Percentiles rank a stretch among this genome's conserved stretches.
Evolutionary conservation across 2,113 vertebrate species (phyloP).

Genomic region (Excalfactoria chinensis): DNA sequence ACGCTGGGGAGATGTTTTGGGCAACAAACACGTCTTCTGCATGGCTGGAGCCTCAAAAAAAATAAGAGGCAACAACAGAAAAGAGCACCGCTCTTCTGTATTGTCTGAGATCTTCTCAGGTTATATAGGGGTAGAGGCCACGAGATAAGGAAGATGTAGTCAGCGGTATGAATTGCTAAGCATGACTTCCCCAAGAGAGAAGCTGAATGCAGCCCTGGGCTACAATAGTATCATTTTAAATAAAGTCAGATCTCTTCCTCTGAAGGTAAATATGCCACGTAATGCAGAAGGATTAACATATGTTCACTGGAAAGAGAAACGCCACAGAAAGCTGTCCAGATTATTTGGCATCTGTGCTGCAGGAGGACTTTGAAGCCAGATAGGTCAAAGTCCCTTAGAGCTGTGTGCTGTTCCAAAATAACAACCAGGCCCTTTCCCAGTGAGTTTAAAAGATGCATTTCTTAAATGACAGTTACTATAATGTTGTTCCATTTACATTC

Average conservation of each 20-base stretch:
- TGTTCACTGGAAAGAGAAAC: background rate
- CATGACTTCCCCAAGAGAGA: background rate
- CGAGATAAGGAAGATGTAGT: background rate
- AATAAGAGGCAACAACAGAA: background rate
- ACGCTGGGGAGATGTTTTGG: fast-evolving
- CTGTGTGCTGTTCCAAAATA: background rate
- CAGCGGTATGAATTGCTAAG: background rate
- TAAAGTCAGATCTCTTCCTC: background rate
- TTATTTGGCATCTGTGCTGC: background rate
- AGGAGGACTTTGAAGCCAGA: background rate
- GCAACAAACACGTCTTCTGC: background rate
- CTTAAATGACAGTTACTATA: background rate
- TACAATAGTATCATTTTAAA: background rate
- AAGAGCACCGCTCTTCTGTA: background rate
- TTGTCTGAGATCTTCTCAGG: background rate
- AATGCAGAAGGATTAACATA: background rate
- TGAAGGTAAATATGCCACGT: background rate
- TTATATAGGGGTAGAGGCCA: background rate
- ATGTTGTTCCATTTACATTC: background rate
- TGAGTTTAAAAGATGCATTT: background rate
- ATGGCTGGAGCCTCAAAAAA: background rate
- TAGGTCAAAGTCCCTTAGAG: background rate
- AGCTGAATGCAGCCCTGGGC: background rate
- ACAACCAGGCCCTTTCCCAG: background rate
- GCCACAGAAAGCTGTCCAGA: background rate